A percentile compares a stretch with the other conserved stretches of the same genome.
phyloP scores from a whole-genome alignment of 2,113 vertebrate species.

The Nothocercus julius region DNA sequence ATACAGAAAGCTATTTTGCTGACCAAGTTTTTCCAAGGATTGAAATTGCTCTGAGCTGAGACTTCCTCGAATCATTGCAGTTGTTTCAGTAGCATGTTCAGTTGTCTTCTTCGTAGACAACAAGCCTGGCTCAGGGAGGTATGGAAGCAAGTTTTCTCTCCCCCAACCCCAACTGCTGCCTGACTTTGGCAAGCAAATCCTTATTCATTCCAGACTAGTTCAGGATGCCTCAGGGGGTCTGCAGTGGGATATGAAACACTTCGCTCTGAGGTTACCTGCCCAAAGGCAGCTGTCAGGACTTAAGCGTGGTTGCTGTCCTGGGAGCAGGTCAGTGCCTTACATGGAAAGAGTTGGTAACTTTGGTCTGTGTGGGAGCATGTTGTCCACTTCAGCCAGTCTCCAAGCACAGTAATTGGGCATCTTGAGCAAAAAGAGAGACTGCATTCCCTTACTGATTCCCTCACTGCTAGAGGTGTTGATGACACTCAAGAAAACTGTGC shows the following conservation, averaged over 20 bases:
- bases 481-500: not conserved
- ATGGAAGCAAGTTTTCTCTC: not conserved
- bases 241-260: conserved; percentile 68
- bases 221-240: conserved; percentile 44
- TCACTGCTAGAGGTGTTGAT: not conserved
- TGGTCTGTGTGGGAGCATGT: not conserved
- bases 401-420: not conserved
- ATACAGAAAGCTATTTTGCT: not conserved
- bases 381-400: not conserved
- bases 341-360: not conserved
- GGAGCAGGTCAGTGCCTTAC: accelerated
- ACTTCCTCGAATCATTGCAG: not conserved
- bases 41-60: not conserved
- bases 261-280: not conserved
- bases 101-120: not conserved
- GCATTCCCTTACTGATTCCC: not conserved
- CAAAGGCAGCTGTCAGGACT: not conserved
- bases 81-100: not conserved
- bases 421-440: not conserved
- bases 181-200: conserved; percentile 44
- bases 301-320: not conserved
- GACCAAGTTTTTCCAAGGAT: not conserved
- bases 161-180: not conserved
- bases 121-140: not conserved
- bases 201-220: conserved; percentile 24